A percentile compares a stretch with the other conserved stretches of the same genome.
Conservation (phyloP, 2,888 invertebrate species). For the Ramazzottius varieornatus region DNA sequence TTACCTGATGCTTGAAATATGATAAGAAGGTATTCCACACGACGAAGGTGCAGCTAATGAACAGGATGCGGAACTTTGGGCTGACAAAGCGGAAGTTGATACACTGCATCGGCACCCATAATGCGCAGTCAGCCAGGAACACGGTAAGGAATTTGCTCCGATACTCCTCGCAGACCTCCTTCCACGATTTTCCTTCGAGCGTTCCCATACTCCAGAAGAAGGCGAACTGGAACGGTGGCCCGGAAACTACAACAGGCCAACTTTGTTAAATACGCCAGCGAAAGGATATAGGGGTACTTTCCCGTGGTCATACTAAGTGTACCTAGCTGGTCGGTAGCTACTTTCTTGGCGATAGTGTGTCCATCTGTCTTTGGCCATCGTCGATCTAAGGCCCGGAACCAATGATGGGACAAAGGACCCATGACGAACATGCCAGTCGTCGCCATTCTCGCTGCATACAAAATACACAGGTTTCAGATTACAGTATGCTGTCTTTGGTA, state of each 20-base stretch:
- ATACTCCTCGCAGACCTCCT: background rate
- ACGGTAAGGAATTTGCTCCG: background rate
- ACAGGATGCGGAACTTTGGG: background rate
- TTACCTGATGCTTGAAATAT: background rate
- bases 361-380: background rate
- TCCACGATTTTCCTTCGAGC: background rate
- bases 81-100: background rate
- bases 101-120: constrained; percentile 2
- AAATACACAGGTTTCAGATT: background rate
- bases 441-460: background rate
- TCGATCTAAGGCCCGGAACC: background rate
- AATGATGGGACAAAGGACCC: background rate
- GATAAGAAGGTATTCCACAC: background rate
- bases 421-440: constrained; percentile 1
- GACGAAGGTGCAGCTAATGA: background rate
- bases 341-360: background rate
- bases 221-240: background rate
- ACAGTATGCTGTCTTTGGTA: no score
- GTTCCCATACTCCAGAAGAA: constrained; percentile 3
- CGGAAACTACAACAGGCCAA: background rate
- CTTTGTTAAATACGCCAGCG: no score
- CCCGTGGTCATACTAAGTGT: no score
- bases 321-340: background rate
- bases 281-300: no score
- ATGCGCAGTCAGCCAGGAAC: background rate